These are phyloP conservation scores for Lutraria rhynchaena DNA, from an alignment of 1,140 invertebrate genomes.

Conservation along the genomic window DNA sequence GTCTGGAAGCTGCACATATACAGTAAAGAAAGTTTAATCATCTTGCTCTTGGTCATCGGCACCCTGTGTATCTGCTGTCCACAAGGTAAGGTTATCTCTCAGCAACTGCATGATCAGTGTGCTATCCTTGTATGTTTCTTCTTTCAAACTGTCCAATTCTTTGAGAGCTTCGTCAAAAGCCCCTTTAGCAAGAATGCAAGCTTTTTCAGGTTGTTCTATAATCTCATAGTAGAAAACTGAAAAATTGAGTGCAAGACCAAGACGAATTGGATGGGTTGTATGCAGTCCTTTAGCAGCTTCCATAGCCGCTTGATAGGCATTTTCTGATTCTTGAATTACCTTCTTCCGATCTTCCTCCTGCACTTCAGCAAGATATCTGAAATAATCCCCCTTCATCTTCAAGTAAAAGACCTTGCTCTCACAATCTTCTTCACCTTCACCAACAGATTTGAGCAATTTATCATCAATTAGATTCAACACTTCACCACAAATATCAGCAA, in stretches of 20 bases:
- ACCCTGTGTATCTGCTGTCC: slow-evolving; percentile 70
- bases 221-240: slow-evolving; percentile 99
- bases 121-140: slow-evolving; percentile 99
- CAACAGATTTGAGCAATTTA: slow-evolving; percentile 86
- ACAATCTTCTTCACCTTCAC: slow-evolving; percentile 37
- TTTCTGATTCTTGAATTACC: slow-evolving; percentile 96
- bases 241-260: slow-evolving; percentile 96
- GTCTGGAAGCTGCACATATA: no score
- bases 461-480: slow-evolving; percentile 98
- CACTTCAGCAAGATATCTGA: slow-evolving; percentile 98
- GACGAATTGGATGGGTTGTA: slow-evolving; percentile 94
- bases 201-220: slow-evolving; percentile 93
- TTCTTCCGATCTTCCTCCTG: slow-evolving; percentile 93
- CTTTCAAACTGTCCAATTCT: slow-evolving; percentile 98
- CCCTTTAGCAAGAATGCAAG: slow-evolving; percentile 84
- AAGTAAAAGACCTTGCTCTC: slow-evolving; percentile 51
- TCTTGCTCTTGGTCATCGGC: slow-evolving; percentile 36
- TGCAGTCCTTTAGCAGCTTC: slow-evolving; percentile 96
- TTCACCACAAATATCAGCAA: slow-evolving; percentile 99
- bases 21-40: no score
- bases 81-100: slow-evolving; percentile 96
- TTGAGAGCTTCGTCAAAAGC: slow-evolving; percentile 99
- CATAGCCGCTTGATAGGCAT: slow-evolving; percentile 98
- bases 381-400: slow-evolving; percentile 94
- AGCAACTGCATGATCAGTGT: slow-evolving; percentile 99